A percentile compares a stretch with the other conserved stretches of the same genome.
Evolutionary conservation across 2,888 invertebrate species (phyloP).

Genomic region (Seladonia tumulorum): DNA sequence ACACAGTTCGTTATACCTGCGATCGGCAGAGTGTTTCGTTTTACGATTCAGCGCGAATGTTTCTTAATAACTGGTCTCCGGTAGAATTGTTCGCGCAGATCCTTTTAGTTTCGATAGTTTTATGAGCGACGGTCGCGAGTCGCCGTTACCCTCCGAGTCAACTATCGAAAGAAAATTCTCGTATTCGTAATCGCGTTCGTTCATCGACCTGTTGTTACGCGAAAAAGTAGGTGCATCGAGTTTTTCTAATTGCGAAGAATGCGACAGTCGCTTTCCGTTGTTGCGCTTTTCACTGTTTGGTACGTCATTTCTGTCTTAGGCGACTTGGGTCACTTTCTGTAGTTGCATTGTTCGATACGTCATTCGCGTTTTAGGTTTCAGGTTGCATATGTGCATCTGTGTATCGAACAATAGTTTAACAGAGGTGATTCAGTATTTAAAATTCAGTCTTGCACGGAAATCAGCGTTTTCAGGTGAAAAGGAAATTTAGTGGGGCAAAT

Average conservation of each 20-base stretch:
- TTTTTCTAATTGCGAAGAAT: background rate
- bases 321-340: no score
- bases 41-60: slow-evolving; percentile 35
- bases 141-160: background rate
- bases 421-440: no score
- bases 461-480: no score
- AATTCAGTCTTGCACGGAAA: no score
- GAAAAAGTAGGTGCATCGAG: background rate
- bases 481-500: no score
- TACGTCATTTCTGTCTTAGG: background rate
- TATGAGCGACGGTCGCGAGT: background rate
- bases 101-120: slow-evolving; percentile 19
- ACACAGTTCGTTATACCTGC: slow-evolving; percentile 14
- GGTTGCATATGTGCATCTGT: no score
- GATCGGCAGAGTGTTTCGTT: slow-evolving; percentile 22
- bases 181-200: background rate
- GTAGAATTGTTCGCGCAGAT: slow-evolving; percentile 4
- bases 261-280: background rate
- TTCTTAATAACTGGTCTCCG: slow-evolving; percentile 32
- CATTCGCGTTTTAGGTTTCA: no score
- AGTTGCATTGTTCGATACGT: no score
- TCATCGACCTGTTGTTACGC: background rate
- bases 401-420: no score
- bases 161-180: background rate
- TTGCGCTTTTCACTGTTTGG: background rate